Base-by-base conservation (phyloP, 2,797 vertebrate species). In the Dallia pectoralis region DNA sequence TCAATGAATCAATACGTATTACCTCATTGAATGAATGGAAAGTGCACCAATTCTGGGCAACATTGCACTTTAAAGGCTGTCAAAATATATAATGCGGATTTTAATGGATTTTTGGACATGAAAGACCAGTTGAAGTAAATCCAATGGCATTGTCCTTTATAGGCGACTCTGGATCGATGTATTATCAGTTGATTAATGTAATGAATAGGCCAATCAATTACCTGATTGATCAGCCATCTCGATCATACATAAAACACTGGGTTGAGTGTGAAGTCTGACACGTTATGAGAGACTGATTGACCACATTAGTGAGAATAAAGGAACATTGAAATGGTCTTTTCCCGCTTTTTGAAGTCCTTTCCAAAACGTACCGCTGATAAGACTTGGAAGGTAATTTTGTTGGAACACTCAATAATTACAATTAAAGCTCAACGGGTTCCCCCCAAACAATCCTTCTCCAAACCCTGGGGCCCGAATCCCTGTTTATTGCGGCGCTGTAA, bases 401-500 rank as follows among this genome's bases (percentile, higher is more conserved):
- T 63, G 15, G 15, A 29, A 27, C 5, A 18, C 61, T 29, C 61
- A 63, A 63, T 63, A 63, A 63, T 63, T 63, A 63, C 29, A 30
- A 14, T 63, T 15, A 63, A 18, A 63, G 29, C 61, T 30, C 6
- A 3, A 18, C 30, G 61, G 25, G 25, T 63, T 29, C 30, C 18
- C 59, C 59, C 27, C 59, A 30, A 62, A 30, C 59, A 62, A 30
- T 30, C 5, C 25, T 62, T 62, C 30, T 15, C 80, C 40, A 83
- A 33, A 69, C 79, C 86, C 88, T 8, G 65, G 81, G 87, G 86
- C 81, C 71, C 84, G 85, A 85, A 82, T 88, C 86, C 82, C 84
- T 89, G 86, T 91, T 91, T 90, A 91, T 89, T 89, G 87, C 86
- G 89, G 87, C 85, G 85, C 88, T 77, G 84, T 87, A 90, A 90